Evolutionary conservation across 1,140 invertebrate genomes (phyloP), one percentile per base, ranked within the genome.

Genomic region (Orius insidiosus): DNA sequence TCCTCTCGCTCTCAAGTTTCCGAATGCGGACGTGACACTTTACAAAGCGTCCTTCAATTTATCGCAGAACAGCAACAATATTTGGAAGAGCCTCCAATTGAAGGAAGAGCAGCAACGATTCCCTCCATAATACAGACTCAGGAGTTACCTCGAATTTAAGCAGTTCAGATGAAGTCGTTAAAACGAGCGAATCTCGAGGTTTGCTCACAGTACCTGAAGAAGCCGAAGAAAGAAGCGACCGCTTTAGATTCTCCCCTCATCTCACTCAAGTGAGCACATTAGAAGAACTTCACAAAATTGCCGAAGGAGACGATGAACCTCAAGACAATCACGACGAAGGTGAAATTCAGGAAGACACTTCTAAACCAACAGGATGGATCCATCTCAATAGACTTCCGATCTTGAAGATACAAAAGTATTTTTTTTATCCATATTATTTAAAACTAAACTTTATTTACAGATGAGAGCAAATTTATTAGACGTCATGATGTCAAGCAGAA

Each of bases 401-500:
- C 24, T 11, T 15, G 35, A 36, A 11, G n/a, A 11, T 36, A 3
- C 3, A 36, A 36, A 36, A 36, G 35, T 36, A 36, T 36, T 5
- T 36, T 15, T 11, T 18, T 10, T n/a, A 14, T 7, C 14, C 15
- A 38, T 33, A 15, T 2, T 33, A n/a, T 39, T 36, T 44, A 3
- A 38, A 13, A 15, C 9, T 24, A n/a, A n/a, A n/a, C n/a, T 30
- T 50, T 50, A 15, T 48, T 52, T 57, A n/a, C 57, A 82, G 78
- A 75, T 76, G 16, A 67, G 79, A 55, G 78, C 76, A 15, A 80
- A 78, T 61, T 60, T 81, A 4, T 60, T 80, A 47, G 78, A 82
- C 62, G 76, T 80, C 47, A 80, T 82, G 75, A 60, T 80, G 54
- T 76, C 76, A 10, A 78, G 75, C 45, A 73, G 75, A 30, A 76